Evolutionary conservation across 2,113 vertebrate genomes (phyloP).

Genomic region (Poicephalus gulielmi): DNA sequence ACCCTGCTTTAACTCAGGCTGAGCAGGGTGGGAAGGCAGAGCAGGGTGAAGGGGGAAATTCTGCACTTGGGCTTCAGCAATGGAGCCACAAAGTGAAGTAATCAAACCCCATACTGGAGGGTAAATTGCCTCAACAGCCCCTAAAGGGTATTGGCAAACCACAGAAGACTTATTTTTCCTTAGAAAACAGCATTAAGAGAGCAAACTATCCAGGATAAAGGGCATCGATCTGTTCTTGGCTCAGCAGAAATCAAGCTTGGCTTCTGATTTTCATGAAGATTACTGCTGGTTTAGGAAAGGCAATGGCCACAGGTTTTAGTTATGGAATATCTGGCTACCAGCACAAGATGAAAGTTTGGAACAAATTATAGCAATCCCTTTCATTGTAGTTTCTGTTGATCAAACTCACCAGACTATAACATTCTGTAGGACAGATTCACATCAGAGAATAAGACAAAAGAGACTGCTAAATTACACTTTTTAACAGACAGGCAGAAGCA

Average conservation of each 20-base stretch:
- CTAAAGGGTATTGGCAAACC: slow-evolving; percentile 42
- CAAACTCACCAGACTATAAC: background rate
- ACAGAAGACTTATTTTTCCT: background rate
- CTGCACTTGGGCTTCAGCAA: background rate
- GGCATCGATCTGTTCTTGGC: background rate
- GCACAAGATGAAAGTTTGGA: background rate
- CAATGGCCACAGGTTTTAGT: background rate
- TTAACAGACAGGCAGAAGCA: background rate
- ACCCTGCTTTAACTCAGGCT: background rate
- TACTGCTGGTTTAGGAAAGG: slow-evolving; percentile 1
- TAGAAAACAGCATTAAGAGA: slow-evolving; percentile 18
- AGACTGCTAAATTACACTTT: background rate
- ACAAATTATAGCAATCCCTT: background rate
- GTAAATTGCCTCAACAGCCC: slow-evolving; percentile 22
- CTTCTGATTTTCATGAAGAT: slow-evolving; percentile 6
- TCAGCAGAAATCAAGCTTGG: background rate
- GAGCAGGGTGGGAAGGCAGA: background rate
- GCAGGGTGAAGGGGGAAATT: background rate
- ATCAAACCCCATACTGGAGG: slow-evolving; percentile 6
- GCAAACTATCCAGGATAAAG: slow-evolving; percentile 36
- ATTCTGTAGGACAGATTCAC: background rate
- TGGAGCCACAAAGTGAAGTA: slow-evolving; percentile 10
- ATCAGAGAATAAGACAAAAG: background rate
- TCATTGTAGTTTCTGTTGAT: background rate
- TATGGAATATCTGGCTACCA: background rate